Conservation (phyloP, 2,797 vertebrate species). For the Lutjanus campechanus region DNA sequence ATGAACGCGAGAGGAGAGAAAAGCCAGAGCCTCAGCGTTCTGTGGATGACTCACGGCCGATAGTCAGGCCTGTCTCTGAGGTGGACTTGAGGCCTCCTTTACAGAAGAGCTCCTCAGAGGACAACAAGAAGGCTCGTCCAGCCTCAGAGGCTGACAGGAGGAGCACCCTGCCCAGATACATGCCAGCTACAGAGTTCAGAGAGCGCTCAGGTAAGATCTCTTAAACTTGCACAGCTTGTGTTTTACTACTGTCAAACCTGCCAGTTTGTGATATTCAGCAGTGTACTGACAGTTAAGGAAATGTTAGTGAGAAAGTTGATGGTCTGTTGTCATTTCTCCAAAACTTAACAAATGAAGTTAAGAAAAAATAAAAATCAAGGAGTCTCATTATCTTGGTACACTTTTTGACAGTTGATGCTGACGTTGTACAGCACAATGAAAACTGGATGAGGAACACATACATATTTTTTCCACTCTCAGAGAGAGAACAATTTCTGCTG, state of each 20-base stretch:
- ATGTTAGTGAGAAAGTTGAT: background rate
- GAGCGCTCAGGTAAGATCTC: slow-evolving; percentile 76
- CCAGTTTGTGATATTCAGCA: background rate
- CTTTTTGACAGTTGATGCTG: background rate
- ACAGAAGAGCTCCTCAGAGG: slow-evolving; percentile 79
- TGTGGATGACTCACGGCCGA: slow-evolving; percentile 17
- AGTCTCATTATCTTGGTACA: background rate
- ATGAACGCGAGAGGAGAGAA: slow-evolving; percentile 65
- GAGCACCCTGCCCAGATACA: slow-evolving; percentile 78
- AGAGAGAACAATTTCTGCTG: background rate
- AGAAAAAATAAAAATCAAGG: background rate
- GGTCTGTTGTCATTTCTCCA: background rate
- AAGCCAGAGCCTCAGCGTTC: slow-evolving; percentile 44
- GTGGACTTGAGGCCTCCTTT: slow-evolving; percentile 66
- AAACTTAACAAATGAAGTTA: too few species aligned
- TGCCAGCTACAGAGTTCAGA: slow-evolving; percentile 68
- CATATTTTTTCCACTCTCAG: too few species aligned
- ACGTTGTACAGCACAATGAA: background rate
- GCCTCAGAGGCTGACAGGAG: slow-evolving; percentile 75
- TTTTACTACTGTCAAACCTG: background rate
- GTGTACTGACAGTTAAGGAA: background rate
- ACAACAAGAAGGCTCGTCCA: slow-evolving; percentile 57
- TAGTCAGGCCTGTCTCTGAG: slow-evolving; percentile 75
- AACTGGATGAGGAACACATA: background rate
- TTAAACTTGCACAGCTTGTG: background rate